Evolutionary conservation across 2,888 invertebrate genomes (phyloP), one percentile per base, ranked within the genome.

Genomic region (Troilus luridus): DNA sequence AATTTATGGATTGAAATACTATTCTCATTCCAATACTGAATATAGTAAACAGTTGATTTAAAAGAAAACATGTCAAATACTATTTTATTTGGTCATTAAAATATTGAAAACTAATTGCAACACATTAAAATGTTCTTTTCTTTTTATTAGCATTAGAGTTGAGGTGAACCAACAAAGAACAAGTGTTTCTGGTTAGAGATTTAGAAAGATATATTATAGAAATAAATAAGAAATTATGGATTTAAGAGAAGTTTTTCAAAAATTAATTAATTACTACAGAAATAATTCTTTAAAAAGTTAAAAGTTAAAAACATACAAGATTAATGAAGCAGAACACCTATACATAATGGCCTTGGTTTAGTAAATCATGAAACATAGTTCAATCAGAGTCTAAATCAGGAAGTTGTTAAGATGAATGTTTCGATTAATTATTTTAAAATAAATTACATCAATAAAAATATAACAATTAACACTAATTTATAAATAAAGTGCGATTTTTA

Each of bases 391-490:
- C 27, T 12, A 24, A 67, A 67, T 67, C 14, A 67, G 67, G 3
- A 24, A 67, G 67, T 64, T n/a, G 12, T 24, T 27, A 67, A 14
- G 67, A 27, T 24, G 24, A 17, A 2, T 17, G 14, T 77, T 72
- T 27, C 27, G 9, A 72, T 14, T 27, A 72, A 27, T 12, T 14
- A 72, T 72, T 27, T 72, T 72, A 27, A 72, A 85, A 14, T 56
- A 58, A 56, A 8, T 54, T 56, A 85, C 56, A 56, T 58, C 27
- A 85, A 56, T 56, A 58, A 85, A 58, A 85, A 85, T 85, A 56
- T 12, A 85, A 85, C 56, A 85, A 58, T 85, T 85, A 85, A 56
- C n/a, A 58, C 56, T 85, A 56, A 85, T 85, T 85, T 85, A 85
- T 85, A 56, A 85, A 85, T n/a, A 85, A 85, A 10, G n/a, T 85